These are phyloP conservation scores for Tenodera sinensis DNA, from an alignment of 2,888 invertebrate genomes.

Conservation along the genomic window DNA sequence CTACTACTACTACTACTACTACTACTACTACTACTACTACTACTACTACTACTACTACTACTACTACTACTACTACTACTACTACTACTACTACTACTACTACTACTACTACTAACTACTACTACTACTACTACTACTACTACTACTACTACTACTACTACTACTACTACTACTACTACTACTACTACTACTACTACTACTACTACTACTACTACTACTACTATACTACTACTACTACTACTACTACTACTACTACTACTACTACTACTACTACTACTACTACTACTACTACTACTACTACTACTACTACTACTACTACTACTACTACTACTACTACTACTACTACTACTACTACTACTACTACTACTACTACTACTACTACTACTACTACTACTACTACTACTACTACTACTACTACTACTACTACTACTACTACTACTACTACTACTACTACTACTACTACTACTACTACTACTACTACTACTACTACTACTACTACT, in stretches of 20 bases:
- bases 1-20: no score
- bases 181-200: not conserved
- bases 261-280: not conserved
- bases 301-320: not conserved
- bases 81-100: not conserved
- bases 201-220: not conserved
- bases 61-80: not conserved
- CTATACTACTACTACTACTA: not conserved
- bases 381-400: not conserved
- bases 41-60: not conserved
- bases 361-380: not conserved
- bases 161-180: not conserved
- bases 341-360: not conserved
- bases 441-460: not conserved
- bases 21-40: not conserved
- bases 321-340: not conserved
- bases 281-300: not conserved
- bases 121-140: not conserved
- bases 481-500: not conserved
- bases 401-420: not conserved
- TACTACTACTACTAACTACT: not conserved
- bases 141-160: not conserved
- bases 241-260: not conserved
- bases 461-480: not conserved
- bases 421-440: not conserved